These are phyloP conservation scores for Noturus placidus DNA, from an alignment of 2,113 vertebrate species.

Conservation along the genomic window DNA sequence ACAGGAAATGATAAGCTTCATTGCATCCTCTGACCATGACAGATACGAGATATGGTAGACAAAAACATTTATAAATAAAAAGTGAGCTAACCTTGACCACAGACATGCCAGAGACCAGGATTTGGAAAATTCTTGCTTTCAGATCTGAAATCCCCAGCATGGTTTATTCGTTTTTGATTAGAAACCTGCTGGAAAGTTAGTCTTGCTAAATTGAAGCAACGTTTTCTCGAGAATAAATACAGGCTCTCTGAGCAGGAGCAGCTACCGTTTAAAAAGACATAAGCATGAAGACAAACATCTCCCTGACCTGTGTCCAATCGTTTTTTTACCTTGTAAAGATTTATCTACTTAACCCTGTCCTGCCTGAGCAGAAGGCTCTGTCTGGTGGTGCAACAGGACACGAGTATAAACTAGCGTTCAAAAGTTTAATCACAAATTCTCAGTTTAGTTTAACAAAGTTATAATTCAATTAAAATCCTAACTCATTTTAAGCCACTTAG, in stretches of 20 bases:
- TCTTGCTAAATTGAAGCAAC: constrained; percentile 34
- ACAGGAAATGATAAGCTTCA: constrained; percentile 39
- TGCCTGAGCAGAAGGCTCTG: neutral
- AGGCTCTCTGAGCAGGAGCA: neutral
- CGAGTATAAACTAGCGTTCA: neutral
- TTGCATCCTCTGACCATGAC: constrained; percentile 37
- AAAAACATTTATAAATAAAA: neutral
- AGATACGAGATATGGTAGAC: constrained; percentile 18
- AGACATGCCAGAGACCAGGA: constrained; percentile 22
- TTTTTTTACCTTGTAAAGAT: neutral
- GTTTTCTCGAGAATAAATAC: neutral
- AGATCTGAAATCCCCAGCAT: constrained; percentile 26
- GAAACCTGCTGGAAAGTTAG: constrained; percentile 37
- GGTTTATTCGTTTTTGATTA: constrained; percentile 44
- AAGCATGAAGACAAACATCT: neutral
- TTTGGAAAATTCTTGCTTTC: constrained; percentile 46
- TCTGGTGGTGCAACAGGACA: no score
- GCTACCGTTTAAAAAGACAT: neutral
- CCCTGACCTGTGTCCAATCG: neutral
- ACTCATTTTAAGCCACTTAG: neutral
- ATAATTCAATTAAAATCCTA: neutral
- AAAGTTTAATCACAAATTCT: neutral
- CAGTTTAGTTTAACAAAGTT: neutral
- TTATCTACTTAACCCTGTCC: neutral
- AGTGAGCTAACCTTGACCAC: neutral